A percentile compares a stretch with the other conserved stretches of the same genome.
These are phyloP conservation scores for Epirrita christyi DNA, from an alignment of 2,888 invertebrate genomes.

Conservation along the genomic window DNA sequence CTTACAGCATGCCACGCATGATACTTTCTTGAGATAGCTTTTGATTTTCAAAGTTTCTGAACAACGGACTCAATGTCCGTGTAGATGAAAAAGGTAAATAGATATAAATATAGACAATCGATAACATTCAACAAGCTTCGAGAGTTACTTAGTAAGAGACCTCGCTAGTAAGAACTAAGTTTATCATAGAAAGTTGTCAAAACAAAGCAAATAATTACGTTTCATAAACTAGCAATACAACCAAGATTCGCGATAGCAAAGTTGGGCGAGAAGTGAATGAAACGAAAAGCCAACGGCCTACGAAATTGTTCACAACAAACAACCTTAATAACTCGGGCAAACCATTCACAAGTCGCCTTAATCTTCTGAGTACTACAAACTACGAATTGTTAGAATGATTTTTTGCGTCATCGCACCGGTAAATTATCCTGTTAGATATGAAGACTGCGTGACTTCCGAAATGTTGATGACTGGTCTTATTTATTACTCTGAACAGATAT, in stretches of 20 bases:
- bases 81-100: not conserved
- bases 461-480: too few species aligned
- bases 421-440: not conserved
- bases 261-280: conserved; percentile 60
- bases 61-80: not conserved
- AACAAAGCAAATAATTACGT: conserved; percentile 29
- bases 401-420: conserved; percentile 24
- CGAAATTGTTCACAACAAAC: conserved; percentile 66
- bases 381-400: conserved; percentile 20
- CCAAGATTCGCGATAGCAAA: conserved; percentile 47
- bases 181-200: conserved; percentile 14
- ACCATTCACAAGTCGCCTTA: conserved; percentile 62
- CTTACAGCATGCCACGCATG: not conserved
- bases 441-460: too few species aligned
- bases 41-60: not conserved
- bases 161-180: not conserved
- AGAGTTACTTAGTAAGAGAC: not conserved
- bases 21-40: not conserved
- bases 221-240: conserved; percentile 27
- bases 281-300: conserved; percentile 72
- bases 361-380: conserved; percentile 47
- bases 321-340: conserved; percentile 65
- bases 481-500: too few species aligned
- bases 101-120: not conserved
- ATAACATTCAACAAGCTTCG: not conserved